Conservation (phyloP, 2,797 vertebrate species). For the Sebastes miniatus region DNA sequence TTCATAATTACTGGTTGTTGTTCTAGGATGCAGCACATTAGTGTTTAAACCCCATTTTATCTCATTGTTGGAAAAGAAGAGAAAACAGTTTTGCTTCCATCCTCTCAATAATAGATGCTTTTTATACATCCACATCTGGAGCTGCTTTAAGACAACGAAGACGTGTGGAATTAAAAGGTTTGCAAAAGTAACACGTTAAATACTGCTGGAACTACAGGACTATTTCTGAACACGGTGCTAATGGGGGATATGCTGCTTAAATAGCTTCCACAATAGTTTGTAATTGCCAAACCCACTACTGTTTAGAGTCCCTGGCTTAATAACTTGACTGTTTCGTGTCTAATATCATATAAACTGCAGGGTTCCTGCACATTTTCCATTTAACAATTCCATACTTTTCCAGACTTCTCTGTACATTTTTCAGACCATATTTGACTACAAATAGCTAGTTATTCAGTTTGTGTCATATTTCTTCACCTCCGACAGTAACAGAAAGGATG, state of each 20-base stretch:
- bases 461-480: no score
- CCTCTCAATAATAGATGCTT: conserved; percentile 39
- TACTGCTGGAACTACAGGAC: background rate
- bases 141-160: conserved; percentile 19
- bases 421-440: no score
- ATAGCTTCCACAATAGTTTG: background rate
- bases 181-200: conserved; percentile 44
- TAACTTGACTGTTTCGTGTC: background rate
- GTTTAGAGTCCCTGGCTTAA: background rate
- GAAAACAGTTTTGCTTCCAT: conserved; percentile 14
- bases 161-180: conserved; percentile 46
- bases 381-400: no score
- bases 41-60: conserved; percentile 33
- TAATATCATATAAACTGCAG: no score
- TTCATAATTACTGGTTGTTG: conserved; percentile 23
- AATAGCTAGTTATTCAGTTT: no score
- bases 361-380: no score
- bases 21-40: conserved; percentile 1
- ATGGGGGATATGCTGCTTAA: background rate
- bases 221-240: background rate
- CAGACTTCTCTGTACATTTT: background rate
- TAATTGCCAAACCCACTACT: background rate
- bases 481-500: no score
- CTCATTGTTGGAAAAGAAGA: background rate
- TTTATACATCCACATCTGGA: conserved; percentile 53